A percentile compares a stretch with the other conserved stretches of the same genome.
These are phyloP conservation scores for Ancistrus triradiatus DNA, from an alignment of 2,113 vertebrate genomes.

Conservation along the genomic window DNA sequence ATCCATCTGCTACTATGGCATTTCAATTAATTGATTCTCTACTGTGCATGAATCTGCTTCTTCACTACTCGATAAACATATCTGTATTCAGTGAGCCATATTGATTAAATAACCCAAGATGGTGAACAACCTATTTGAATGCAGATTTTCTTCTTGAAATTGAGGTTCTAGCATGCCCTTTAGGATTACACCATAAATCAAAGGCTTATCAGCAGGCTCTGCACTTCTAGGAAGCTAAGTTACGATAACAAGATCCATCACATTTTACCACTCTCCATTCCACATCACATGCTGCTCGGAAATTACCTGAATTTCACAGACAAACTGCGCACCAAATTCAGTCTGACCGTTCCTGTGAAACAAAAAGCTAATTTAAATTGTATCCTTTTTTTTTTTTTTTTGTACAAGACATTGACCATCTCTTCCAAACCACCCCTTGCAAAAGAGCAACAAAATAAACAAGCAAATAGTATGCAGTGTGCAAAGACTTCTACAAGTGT, in stretches of 20 bases:
- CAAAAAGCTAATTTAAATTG: background rate
- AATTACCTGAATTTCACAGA: constrained; percentile 20
- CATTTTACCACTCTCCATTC: constrained; percentile 74
- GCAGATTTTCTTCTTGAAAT: constrained; percentile 70
- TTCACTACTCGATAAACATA: constrained; percentile 71
- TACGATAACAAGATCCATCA: constrained; percentile 76
- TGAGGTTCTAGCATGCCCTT: constrained; percentile 75
- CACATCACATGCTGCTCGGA: constrained; percentile 58
- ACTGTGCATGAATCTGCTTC: constrained; percentile 45
- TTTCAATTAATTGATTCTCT: constrained; percentile 19
- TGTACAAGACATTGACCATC: background rate
- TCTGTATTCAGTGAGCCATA: constrained; percentile 64
- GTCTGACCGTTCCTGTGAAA: constrained; percentile 1
- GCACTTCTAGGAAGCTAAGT: constrained; percentile 70
- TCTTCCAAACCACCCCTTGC: background rate
- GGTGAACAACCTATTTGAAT: constrained; percentile 59
- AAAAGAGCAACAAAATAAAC: constrained; percentile 1
- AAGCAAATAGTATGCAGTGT: constrained; percentile 22
- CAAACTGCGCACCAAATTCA: constrained; percentile 3
- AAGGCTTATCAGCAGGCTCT: constrained; percentile 67
- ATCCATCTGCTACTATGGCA: constrained; percentile 14
- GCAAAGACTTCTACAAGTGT: constrained; percentile 1
- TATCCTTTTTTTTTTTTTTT: no score
- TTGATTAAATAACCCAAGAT: constrained; percentile 69
- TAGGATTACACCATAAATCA: constrained; percentile 80